Percentiles rank a stretch among this genome's conserved stretches.
Conservation (phyloP, 2,888 invertebrate genomes). For the Lamellibrachia satsuma region DNA sequence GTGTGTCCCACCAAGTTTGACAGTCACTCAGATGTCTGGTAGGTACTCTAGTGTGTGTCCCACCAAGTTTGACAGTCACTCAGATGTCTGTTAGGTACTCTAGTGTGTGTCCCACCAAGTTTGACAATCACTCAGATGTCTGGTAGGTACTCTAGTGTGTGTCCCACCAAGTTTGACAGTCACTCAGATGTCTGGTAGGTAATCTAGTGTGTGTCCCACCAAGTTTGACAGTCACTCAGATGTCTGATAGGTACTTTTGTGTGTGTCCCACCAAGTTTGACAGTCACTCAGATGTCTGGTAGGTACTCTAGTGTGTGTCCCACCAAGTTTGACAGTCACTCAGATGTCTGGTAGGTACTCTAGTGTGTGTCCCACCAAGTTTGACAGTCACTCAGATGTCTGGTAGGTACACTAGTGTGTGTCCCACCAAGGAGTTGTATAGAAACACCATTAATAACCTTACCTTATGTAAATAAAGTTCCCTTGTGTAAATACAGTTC, state of each 20-base stretch:
- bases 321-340: conserved; percentile 92
- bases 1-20: conserved; percentile 83
- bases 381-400: conserved; percentile 94
- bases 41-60: conserved; percentile 34
- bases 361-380: conserved; percentile 72
- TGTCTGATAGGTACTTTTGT: conserved; percentile 76
- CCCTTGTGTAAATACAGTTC: not conserved
- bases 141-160: conserved; percentile 71
- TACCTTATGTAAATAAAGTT: not conserved
- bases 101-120: conserved; percentile 72
- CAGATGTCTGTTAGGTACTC: conserved; percentile 84
- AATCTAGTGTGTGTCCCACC: not conserved
- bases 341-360: conserved; percentile 84
- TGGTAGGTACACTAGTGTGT: conserved; percentile 71
- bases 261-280: conserved; percentile 83
- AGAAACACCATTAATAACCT: too few relatives aligned
- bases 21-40: conserved; percentile 95
- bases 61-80: conserved; percentile 92
- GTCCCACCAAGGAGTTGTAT: not conserved
- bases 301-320: conserved; percentile 34
- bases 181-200: conserved; percentile 92
- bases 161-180: conserved; percentile 88
- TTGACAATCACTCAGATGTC: conserved; percentile 94
- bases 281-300: conserved; percentile 95
- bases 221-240: conserved; percentile 96